Evolutionary conservation across 1,140 invertebrate species (phyloP), one percentile per base, ranked within the genome.

Genomic region (Caenorhabditis briggsae): DNA sequence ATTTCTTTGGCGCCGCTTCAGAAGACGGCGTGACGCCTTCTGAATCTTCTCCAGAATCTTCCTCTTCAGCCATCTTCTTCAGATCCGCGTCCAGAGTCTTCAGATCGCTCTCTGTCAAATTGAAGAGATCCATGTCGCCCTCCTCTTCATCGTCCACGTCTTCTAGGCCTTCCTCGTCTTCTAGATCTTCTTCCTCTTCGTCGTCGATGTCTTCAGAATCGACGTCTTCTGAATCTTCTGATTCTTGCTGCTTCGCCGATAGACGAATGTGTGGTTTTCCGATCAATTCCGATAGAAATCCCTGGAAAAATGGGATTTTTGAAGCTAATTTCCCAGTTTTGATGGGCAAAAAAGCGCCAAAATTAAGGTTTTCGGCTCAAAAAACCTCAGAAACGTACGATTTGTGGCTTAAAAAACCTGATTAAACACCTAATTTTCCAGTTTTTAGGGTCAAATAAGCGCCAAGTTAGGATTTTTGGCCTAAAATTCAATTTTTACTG

Each of bases 71-170:
- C 70, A 78, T 78, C 11, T 78, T 78, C 46, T 78, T 78, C 70
- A 78, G 50, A 78, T 78, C 70, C 5, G 70, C 70, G n/a, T 78
- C 70, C 46, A 78, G 50, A 0, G 43, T 78, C 70, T 78, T 78
- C 70, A 78, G 46, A 78, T 82, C 74, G 5, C 16, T 59, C n/a
- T 82, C 74, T 2, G n/a, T 74, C n/a, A 70, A 18, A 78, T 53
- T 53, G 20, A 65, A 85, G 2, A 65, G 25, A 50, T 53, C 74
- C 12, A 33, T 65, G 6, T 58, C 65, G 5, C 6, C 46, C 2
- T 82, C 85, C 18, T 82, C 50, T 58, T 86, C 85, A 7, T 82
- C 85, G 5, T 86, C 74, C 9, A 82, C 8, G 18, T 86, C 85
- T 18, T 65, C 61, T n/a, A 84, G n/a, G 5, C 56, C 84, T 58